These are phyloP conservation scores for Dendrolimus pini DNA, from an alignment of 2,888 invertebrate species.

Conservation along the genomic window DNA sequence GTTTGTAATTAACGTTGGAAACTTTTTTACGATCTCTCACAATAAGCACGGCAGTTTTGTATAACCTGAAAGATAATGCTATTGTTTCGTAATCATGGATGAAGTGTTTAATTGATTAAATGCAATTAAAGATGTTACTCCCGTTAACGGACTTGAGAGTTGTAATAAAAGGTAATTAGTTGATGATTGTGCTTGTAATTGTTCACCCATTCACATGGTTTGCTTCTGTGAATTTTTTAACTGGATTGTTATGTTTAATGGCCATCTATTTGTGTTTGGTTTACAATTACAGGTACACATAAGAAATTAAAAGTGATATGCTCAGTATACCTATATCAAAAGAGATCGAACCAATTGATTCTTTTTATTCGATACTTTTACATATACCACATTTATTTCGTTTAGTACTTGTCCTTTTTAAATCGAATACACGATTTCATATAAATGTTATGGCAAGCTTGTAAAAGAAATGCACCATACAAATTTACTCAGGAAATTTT, in stretches of 20 bases:
- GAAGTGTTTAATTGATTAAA: constrained; percentile 34
- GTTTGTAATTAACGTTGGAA: not conserved
- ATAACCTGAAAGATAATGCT: not conserved
- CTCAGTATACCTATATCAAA: too few species aligned
- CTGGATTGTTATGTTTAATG: constrained; percentile 1
- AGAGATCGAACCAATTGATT: too few species aligned
- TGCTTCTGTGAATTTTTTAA: constrained; percentile 11
- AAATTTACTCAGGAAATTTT: too few species aligned
- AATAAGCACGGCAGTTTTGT: not conserved
- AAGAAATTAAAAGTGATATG: too few species aligned
- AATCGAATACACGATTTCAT: too few species aligned
- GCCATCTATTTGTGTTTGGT: too few species aligned
- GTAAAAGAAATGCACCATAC: too few species aligned
- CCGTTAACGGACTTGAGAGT: constrained; percentile 25
- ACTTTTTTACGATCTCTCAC: not conserved
- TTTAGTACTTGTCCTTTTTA: too few species aligned
- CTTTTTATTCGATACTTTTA: too few species aligned
- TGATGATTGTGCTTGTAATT: constrained; percentile 26
- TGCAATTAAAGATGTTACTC: constrained; percentile 32
- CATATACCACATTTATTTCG: too few species aligned
- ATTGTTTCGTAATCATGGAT: constrained; percentile 12
- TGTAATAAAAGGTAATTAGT: constrained; percentile 29
- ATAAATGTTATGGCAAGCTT: too few species aligned
- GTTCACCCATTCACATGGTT: constrained; percentile 18
- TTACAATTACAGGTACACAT: too few species aligned